Percentiles rank a stretch among this genome's conserved stretches.
Evolutionary conservation across 2,888 invertebrate species (phyloP).

Genomic region (Subacronicta megacephala): DNA sequence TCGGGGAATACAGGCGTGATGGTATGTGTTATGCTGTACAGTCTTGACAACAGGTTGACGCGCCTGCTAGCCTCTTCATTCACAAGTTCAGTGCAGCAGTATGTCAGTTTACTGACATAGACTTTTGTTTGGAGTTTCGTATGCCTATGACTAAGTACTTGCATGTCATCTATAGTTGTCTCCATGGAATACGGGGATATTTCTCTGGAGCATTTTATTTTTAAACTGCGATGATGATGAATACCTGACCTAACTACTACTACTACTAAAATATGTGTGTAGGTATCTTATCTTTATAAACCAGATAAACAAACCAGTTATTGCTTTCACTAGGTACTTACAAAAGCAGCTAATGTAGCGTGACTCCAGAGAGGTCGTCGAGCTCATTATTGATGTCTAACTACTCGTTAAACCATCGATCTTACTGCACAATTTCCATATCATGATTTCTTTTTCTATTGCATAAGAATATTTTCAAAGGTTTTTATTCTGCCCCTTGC

Average conservation of each 20-base stretch:
- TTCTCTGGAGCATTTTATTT: too few species aligned
- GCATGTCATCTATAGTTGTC: background rate
- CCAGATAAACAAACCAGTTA: slow-evolving; percentile 32
- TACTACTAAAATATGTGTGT: background rate
- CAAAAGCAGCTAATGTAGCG: slow-evolving; percentile 69
- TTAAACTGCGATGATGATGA: too few species aligned
- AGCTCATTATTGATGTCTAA: slow-evolving; percentile 67
- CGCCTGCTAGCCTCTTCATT: slow-evolving; percentile 26
- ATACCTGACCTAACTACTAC: too few species aligned
- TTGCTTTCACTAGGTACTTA: slow-evolving; percentile 70
- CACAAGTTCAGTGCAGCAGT: slow-evolving; percentile 41
- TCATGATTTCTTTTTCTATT: slow-evolving; percentile 60
- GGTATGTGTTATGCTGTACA: too few species aligned
- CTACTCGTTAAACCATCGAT: slow-evolving; percentile 66
- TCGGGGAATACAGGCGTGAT: too few species aligned
- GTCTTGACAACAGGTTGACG: slow-evolving; percentile 5
- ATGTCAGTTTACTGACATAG: slow-evolving; percentile 31
- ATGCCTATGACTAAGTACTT: background rate
- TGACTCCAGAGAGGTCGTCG: slow-evolving; percentile 67
- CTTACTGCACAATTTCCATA: slow-evolving; percentile 56
- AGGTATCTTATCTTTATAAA: slow-evolving; percentile 13
- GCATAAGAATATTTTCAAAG: slow-evolving; percentile 20
- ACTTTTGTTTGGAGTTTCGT: slow-evolving; percentile 29
- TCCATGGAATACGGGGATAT: too few species aligned
- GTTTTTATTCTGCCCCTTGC: slow-evolving; percentile 2